Evolutionary conservation across 2,797 vertebrate species (phyloP).

Genomic region (Poeciliopsis presidionis): DNA sequence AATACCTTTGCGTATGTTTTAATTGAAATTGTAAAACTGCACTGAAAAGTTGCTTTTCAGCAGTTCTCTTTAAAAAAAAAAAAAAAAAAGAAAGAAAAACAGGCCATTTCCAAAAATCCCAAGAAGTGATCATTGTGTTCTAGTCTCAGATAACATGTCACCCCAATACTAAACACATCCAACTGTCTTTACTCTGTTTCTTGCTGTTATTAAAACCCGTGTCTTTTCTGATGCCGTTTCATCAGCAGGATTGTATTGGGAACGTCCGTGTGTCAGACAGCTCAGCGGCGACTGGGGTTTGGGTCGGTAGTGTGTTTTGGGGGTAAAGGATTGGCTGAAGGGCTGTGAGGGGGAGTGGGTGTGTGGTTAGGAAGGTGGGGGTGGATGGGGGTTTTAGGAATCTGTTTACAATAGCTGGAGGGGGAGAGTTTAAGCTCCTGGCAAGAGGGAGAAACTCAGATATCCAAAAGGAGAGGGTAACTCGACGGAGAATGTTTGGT

Average conservation of each 20-base stretch:
- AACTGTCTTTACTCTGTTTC: neutral
- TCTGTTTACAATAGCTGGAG: constrained; percentile 77
- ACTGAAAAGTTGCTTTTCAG: neutral
- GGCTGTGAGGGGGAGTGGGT: constrained; percentile 41
- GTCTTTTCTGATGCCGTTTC: constrained; percentile 26
- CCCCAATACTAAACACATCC: neutral
- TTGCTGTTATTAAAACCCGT: constrained; percentile 6
- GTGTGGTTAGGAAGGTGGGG: constrained; percentile 29
- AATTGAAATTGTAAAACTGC: neutral
- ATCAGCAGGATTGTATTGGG: constrained; percentile 30
- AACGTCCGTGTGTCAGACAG: constrained; percentile 28
- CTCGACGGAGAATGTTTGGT: constrained; percentile 1
- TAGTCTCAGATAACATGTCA: neutral
- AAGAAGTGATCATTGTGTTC: neutral
- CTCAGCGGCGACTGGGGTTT: constrained; percentile 53
- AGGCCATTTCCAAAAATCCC: neutral
- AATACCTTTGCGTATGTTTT: neutral
- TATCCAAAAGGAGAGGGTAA: constrained; percentile 20
- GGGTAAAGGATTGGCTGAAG: constrained; percentile 68
- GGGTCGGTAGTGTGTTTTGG: constrained; percentile 62
- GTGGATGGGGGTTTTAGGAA: constrained; percentile 65
- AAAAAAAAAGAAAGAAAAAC: neutral
- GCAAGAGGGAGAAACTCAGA: constrained; percentile 46
- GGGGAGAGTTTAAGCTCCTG: constrained; percentile 59
- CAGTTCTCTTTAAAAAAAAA: neutral